Evolutionary conservation across 1,140 invertebrate genomes (phyloP).

Genomic region (Bombus polaris): DNA sequence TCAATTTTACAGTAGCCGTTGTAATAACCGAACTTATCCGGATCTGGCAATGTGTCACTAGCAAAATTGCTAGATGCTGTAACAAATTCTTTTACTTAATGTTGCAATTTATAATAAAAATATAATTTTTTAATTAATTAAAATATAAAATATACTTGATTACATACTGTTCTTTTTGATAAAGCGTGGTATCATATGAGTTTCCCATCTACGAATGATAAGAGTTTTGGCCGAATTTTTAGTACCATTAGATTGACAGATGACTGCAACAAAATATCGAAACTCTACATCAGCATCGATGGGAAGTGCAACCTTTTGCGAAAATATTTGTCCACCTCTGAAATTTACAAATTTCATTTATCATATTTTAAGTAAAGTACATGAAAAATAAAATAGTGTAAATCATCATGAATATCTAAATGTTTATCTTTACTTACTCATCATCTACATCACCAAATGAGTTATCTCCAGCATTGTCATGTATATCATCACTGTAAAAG

Average conservation of each 20-base stretch:
- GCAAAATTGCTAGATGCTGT: conserved; percentile 76
- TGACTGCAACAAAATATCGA: conserved; percentile 89
- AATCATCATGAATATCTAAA: not conserved
- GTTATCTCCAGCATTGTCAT: conserved; percentile 68
- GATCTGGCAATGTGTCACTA: conserved; percentile 73
- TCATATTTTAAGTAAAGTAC: not conserved
- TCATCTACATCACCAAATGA: conserved; percentile 65
- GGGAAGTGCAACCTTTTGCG: conserved; percentile 83
- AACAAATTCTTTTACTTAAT: conserved; percentile 49
- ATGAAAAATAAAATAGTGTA: not conserved
- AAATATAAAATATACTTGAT: not conserved
- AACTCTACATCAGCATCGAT: conserved; percentile 87
- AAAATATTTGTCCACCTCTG: conserved; percentile 75
- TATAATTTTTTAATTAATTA: not conserved
- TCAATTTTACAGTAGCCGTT: conserved; percentile 86
- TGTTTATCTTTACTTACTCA: conserved; percentile 65
- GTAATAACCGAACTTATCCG: conserved; percentile 87
- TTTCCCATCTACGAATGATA: conserved; percentile 92
- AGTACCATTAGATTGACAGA: conserved; percentile 80
- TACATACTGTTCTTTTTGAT: conserved; percentile 83
- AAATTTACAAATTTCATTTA: conserved; percentile 43
- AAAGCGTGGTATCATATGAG: conserved; percentile 87
- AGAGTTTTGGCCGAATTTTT: conserved; percentile 83
- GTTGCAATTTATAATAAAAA: too few relatives aligned
- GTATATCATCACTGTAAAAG: conserved; percentile 66